phyloP scores from a whole-genome alignment of 37 sponge, comb jelly and placozoan species.

The Agelas oroides region DNA sequence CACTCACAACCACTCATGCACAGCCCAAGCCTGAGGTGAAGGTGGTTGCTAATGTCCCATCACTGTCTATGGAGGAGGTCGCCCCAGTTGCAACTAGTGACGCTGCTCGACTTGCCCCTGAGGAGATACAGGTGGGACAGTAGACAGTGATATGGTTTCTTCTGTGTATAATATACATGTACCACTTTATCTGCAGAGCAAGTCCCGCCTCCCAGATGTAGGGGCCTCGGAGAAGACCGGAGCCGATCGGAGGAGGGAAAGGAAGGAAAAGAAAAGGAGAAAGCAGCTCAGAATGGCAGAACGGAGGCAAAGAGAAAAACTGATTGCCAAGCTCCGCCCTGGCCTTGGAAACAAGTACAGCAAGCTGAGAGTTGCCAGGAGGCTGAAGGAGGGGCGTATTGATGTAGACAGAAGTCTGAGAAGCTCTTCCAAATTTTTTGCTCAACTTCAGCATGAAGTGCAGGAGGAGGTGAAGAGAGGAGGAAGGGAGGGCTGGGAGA shows the following conservation, averaged over 20 bases:
- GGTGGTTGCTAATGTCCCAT: constrained; percentile 79
- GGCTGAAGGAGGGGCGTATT: constrained; percentile 34
- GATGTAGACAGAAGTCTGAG: constrained; percentile 39
- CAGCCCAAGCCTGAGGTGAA: constrained; percentile 80
- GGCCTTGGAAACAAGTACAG: constrained; percentile 71
- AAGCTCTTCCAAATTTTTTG: constrained; percentile 79
- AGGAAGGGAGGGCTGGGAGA: background rate
- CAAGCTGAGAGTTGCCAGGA: constrained; percentile 41
- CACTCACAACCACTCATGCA: too few relatives aligned
- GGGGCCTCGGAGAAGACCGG: constrained; percentile 72
- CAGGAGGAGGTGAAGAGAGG: constrained; percentile 26
- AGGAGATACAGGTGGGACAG: constrained; percentile 69
- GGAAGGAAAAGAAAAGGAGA: constrained; percentile 64
- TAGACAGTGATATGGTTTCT: constrained; percentile 24
- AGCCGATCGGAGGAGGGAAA: constrained; percentile 63
- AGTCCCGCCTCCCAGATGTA: constrained; percentile 7
- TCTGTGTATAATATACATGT: constrained; percentile 11
- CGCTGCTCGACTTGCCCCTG: constrained; percentile 78
- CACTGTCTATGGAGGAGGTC: constrained; percentile 86
- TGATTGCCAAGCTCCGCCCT: constrained; percentile 48
- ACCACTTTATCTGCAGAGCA: background rate
- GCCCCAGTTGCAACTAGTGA: constrained; percentile 72
- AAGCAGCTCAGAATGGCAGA: constrained; percentile 49
- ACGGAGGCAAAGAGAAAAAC: constrained; percentile 37
- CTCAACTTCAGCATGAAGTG: constrained; percentile 65